Base-by-base conservation (phyloP, 2,888 invertebrate species). In the Epistrophe eligans region DNA sequence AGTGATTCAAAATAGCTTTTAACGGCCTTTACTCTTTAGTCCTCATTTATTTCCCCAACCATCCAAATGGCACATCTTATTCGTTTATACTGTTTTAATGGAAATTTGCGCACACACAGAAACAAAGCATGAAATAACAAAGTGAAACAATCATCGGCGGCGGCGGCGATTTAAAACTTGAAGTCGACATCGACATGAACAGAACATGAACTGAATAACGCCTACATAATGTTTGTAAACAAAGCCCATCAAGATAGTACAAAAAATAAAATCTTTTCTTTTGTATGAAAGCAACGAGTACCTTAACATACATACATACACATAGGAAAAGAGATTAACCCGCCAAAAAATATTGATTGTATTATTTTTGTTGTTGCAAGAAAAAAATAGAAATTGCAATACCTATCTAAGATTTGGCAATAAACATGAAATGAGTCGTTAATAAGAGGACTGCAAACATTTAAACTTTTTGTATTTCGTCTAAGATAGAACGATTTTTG, bases 391-490 rank as follows among this genome's bases (percentile, higher is more conserved):
- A 66, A 48, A 35, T 48, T 66, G 28, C 66, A 40, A 19, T 62
- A 15, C 15, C 45, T 7, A 8, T 15, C 66, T 66, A 17, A 45
- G 48, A 66, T 66, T 28, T 45, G 32, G 48, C 66, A 66, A 66
- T 66, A 66, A 32, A 28, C 32, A 45, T 48, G 28, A 32, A 66
- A 48, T 66, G 45, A 45, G 11, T 48, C 28, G 2, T 24, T 45
- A 48, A 66, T 48, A 66, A 45, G 66, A 45, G 66, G 24, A 66
- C 48, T 66, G 48, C 48, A 66, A 66, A 66, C 66, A 66, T 48
- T 48, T 28, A 45, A 66, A 66, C 45, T 66, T 45, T 66, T 48
- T 48, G 17, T 32, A 66, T 66, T 45, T 66, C 17, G 3, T 32
- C 11, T 45, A 32, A 32, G 17, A 48, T 13, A 17, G 32, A 17